Conservation (phyloP, 2,113 vertebrate genomes). For the Syngnathoides biaculeatus region DNA sequence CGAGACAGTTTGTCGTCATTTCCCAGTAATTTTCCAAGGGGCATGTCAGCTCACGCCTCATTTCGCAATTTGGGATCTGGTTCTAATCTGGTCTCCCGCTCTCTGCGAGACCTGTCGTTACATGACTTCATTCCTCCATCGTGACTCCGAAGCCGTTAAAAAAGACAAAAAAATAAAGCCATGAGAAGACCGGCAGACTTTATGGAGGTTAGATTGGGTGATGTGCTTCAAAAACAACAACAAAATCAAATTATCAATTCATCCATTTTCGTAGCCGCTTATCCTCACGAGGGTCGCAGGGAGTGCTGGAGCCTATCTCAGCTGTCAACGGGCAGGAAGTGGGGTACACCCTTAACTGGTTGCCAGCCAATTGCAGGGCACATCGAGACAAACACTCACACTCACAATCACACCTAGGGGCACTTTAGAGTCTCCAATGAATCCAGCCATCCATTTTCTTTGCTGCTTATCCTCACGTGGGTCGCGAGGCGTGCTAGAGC, state of each 20-base stretch:
- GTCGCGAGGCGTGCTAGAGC: too few species aligned
- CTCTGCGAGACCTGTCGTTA: neutral
- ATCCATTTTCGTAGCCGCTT: too few species aligned
- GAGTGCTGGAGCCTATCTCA: too few species aligned
- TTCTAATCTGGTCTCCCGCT: neutral
- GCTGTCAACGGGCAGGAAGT: too few species aligned
- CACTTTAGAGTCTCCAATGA: too few species aligned
- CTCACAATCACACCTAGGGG: too few species aligned
- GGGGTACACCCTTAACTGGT: too few species aligned
- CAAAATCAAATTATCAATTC: neutral
- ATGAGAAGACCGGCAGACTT: neutral
- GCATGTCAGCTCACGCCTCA: slow-evolving; percentile 8
- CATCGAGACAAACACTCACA: too few species aligned
- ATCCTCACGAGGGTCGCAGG: too few species aligned
- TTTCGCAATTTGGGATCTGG: neutral
- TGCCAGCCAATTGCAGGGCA: too few species aligned
- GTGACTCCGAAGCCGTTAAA: neutral
- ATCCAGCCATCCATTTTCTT: too few species aligned
- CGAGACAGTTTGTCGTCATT: neutral
- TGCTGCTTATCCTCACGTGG: too few species aligned
- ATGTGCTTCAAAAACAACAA: neutral
- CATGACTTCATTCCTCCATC: slow-evolving; percentile 33
- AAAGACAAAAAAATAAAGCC: neutral
- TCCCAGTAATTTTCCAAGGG: slow-evolving; percentile 27
- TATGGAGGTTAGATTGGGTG: neutral